Evolutionary conservation across 2,113 vertebrate genomes (phyloP), one percentile per base, ranked within the genome.

Genomic region (Junco hyemalis): DNA sequence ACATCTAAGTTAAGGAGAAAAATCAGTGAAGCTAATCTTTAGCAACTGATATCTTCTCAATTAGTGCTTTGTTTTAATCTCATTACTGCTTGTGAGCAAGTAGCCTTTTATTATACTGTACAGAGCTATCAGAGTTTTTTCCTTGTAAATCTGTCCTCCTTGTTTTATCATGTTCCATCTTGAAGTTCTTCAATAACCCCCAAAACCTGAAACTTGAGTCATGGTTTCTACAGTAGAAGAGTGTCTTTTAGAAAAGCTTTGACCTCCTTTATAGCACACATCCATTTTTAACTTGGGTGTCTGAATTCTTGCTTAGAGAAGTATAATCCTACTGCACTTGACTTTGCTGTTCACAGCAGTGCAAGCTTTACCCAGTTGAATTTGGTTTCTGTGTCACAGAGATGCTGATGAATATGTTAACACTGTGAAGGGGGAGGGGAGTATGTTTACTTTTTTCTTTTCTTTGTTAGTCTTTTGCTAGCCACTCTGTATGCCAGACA

Each of bases 281-380:
- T 1, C 16, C 4, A 6, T 80, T 91, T 91, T 73, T 86, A 92
- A 77, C 14, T 61, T 88, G 8, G 35, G 14, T 53, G 18, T 65
- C 47, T 64, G 19, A 91, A 12, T 66, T 76, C 16, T 68, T 51
- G 40, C 88, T 92, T 76, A 73, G 73, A 72, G 71, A 76, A 83
- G 22, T 40, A 13, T 88, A 95, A 92, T 94, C 68, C 71, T 86
- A 13, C 57, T 86, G 72, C 14, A 57, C 81, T 92, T 66, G 54
- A 40, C 35, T 94, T 91, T 33, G 18, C n/a, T 76, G 36, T 78
- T 93, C 9, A 36, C 14, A 71, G 8, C 33, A 84, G 47, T 66
- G 25, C 11, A 36, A 42, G 59, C 20, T 70, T 80, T 65, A 73
- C 5, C 10, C 31, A 23, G 19, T 4, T 85, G 65, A 65, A 56